Percentiles rank a stretch among this genome's conserved stretches.
Conservation (phyloP, 2,113 vertebrate species). For the Centrocercus urophasianus region DNA sequence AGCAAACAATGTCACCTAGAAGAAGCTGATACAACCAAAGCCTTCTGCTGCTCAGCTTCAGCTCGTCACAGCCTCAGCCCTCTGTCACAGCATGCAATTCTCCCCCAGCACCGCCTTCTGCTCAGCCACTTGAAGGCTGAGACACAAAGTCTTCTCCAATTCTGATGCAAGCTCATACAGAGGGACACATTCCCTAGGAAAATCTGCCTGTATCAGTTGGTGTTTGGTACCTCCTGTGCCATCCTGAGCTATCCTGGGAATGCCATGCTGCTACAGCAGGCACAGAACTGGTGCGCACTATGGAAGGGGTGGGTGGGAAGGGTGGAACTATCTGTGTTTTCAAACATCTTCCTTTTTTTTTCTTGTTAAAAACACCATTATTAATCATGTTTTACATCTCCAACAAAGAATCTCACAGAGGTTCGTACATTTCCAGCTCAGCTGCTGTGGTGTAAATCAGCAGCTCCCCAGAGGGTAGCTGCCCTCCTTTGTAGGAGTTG, state of each 20-base stretch:
- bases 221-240: neutral
- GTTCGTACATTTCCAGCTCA: conserved; percentile 37
- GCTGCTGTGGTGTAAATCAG: conserved; percentile 3
- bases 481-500: neutral
- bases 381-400: conserved; percentile 8
- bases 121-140: conserved; percentile 1
- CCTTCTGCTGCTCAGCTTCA: conserved; percentile 69
- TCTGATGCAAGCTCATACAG: neutral
- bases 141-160: fast-evolving
- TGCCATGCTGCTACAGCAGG: neutral
- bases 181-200: neutral
- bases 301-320: fast-evolving
- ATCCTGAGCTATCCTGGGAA: neutral
- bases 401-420: neutral
- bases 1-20: conserved; percentile 64
- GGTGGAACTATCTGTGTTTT: neutral
- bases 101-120: conserved; percentile 7
- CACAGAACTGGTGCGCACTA: neutral
- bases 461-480: conserved; percentile 2
- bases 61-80: neutral
- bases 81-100: neutral
- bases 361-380: neutral
- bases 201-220: neutral
- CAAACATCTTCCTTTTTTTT: neutral
- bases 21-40: conserved; percentile 29